phyloP scores from a whole-genome alignment of 2,797 vertebrate species.

The Alcedo atthis region DNA sequence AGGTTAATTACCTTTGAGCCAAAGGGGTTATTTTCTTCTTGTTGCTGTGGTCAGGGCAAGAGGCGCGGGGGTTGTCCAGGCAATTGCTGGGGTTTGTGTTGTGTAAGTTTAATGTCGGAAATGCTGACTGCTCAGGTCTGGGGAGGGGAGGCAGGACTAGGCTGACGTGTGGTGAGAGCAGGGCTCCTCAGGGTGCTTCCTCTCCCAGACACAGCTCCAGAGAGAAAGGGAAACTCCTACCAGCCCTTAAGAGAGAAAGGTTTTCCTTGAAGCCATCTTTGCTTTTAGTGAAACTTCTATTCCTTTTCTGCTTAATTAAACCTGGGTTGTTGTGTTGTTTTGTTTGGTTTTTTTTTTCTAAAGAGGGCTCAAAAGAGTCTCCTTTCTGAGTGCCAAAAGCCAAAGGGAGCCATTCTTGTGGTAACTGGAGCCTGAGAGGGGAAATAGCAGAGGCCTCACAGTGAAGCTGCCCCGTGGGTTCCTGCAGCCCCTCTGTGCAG shows the following conservation, averaged over 20 bases:
- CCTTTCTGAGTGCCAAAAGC: background rate
- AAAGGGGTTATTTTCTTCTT: background rate
- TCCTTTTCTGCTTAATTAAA: background rate
- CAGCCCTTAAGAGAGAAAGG: fast-evolving
- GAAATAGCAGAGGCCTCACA: background rate
- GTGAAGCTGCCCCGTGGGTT: background rate
- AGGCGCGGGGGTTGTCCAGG: background rate
- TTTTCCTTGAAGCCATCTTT: background rate
- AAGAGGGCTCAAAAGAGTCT: background rate
- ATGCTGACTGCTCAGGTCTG: fast-evolving
- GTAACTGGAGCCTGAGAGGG: background rate
- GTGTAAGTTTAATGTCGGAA: fast-evolving
- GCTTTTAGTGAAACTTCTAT: background rate
- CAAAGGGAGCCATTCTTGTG: background rate
- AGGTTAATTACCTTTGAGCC: background rate
- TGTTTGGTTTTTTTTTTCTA: background rate
- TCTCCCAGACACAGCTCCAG: fast-evolving
- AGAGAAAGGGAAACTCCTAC: fast-evolving
- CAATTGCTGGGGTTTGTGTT: background rate
- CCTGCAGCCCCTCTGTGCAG: background rate
- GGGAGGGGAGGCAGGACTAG: background rate
- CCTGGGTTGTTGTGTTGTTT: too few species aligned
- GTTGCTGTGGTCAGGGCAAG: background rate
- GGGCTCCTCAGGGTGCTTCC: background rate
- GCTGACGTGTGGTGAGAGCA: fast-evolving